Percentiles rank a stretch among this genome's conserved stretches.
Conservation (phyloP, 2,797 vertebrate genomes). For the Coregonus suidteri region DNA sequence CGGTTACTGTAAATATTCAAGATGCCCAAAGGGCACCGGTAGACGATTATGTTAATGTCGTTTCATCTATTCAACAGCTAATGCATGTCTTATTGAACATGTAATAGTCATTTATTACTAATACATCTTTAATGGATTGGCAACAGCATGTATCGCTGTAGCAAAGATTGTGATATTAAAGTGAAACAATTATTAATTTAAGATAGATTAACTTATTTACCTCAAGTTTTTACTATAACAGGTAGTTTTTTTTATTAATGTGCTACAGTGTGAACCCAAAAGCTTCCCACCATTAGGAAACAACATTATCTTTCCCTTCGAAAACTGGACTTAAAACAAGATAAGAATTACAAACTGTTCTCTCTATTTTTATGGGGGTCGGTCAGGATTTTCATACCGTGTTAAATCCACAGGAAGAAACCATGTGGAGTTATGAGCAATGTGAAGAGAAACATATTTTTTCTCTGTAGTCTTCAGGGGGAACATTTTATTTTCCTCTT, state of each 20-base stretch:
- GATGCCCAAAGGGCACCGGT: slow-evolving; percentile 25
- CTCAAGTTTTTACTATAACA: neutral
- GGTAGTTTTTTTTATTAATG: neutral
- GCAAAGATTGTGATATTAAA: neutral
- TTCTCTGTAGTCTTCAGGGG: slow-evolving; percentile 15
- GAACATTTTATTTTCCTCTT: slow-evolving; percentile 3
- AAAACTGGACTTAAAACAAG: slow-evolving; percentile 1
- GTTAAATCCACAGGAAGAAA: slow-evolving; percentile 7
- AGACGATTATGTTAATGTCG: slow-evolving; percentile 33
- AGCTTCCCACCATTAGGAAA: slow-evolving; percentile 3
- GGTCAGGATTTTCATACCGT: neutral
- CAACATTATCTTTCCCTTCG: neutral
- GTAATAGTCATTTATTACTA: neutral
- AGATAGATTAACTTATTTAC: neutral
- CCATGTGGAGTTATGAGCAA: neutral
- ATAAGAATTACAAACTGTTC: slow-evolving; percentile 29
- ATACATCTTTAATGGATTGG: neutral
- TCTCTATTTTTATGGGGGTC: neutral
- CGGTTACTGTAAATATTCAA: slow-evolving; percentile 32
- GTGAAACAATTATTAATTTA: neutral
- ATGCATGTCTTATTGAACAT: slow-evolving; percentile 26
- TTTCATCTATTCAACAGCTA: slow-evolving; percentile 29
- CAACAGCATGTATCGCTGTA: neutral
- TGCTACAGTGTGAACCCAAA: neutral
- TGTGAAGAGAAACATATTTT: neutral